Evolutionary conservation across 2,888 invertebrate genomes (phyloP), one percentile per base, ranked within the genome.

Genomic region (Tromatobia lineatoria): DNA sequence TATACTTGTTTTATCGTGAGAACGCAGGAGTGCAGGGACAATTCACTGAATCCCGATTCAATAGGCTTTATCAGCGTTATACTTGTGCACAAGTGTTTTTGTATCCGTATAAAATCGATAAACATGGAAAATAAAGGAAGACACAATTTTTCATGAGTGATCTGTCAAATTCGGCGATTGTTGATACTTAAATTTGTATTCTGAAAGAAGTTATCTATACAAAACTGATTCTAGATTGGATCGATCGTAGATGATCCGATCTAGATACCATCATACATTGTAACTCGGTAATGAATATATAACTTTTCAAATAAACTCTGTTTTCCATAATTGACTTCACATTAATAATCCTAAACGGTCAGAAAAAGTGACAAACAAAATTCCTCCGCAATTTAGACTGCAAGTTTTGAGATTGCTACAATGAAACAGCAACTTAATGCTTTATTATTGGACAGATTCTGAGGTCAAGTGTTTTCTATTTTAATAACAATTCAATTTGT

Each of bases 41-140:
- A 38, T 66, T 80, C 45, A 45, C 45, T 38, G 73, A 54, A 47
- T 57, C 42, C 18, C 45, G 34, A 80, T 66, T 69, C 50, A 66
- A 78, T 13, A 34, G 47, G 45, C 23, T n/a, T 54, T 20, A 54
- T 23, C 20, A 23, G 20, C 23, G 54, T 20, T 57, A 23, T 15
- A 57, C 25, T 25, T 57, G 23, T 25, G 25, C 25, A 15, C 23
- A 25, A 57, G 18, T 69, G 8, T 47, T 50, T 34, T n/a, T 47
- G n/a, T 54, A 18, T 57, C 34, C 42, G 18, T 15, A 8, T 1
- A 52, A 47, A 25, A 47, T 69, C 11, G 25, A 23, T 47, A n/a
- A 15, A 10, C 25, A 18, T 42, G 42, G 66, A 18, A 42, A 18
- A n/a, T 54, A 0, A 11, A 23, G 54, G n/a, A 20, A 18, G 8